Percentiles rank a stretch among this genome's conserved stretches.
Evolutionary conservation across 2,113 vertebrate species (phyloP).

Genomic region (Camelus bactrianus): DNA sequence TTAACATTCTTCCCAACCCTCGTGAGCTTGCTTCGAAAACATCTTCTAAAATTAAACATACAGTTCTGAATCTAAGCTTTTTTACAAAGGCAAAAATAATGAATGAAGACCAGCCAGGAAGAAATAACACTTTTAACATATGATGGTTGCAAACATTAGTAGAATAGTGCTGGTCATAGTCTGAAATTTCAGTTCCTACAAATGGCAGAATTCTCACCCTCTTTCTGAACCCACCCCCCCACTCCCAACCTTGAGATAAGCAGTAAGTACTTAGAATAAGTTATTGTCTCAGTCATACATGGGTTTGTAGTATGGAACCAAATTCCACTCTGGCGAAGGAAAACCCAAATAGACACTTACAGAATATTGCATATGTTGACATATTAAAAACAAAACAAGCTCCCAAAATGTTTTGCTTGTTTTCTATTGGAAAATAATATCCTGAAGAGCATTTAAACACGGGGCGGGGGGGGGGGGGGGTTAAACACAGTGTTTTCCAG

Average conservation of each 20-base stretch:
- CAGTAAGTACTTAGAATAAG: constrained; percentile 7
- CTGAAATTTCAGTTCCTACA: constrained; percentile 44
- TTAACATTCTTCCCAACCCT: not conserved
- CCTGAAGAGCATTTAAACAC: constrained; percentile 8
- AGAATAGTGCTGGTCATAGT: not conserved
- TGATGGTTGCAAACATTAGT: not conserved
- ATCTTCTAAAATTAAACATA: constrained; percentile 18
- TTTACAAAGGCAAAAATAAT: not conserved
- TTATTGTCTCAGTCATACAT: constrained; percentile 17
- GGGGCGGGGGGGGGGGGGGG: not conserved
- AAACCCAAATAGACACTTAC: constrained; percentile 53
- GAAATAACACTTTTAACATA: constrained; percentile 30
- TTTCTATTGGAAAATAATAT: constrained; percentile 71
- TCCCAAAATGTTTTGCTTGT: constrained; percentile 50
- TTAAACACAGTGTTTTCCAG: constrained; percentile 34
- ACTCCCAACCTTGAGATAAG: not conserved
- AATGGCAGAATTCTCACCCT: not conserved
- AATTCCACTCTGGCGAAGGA: not conserved
- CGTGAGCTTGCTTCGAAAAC: not conserved
- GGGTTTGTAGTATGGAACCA: not conserved
- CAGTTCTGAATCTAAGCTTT: constrained; percentile 7
- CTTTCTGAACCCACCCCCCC: no score
- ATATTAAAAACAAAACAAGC: constrained; percentile 64
- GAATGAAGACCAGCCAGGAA: constrained; percentile 3
- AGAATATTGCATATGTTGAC: not conserved